Percentiles rank a stretch among this genome's conserved stretches.
These are phyloP conservation scores for Distichodus sexfasciatus DNA, from an alignment of 2,797 vertebrate genomes.

Conservation along the genomic window DNA sequence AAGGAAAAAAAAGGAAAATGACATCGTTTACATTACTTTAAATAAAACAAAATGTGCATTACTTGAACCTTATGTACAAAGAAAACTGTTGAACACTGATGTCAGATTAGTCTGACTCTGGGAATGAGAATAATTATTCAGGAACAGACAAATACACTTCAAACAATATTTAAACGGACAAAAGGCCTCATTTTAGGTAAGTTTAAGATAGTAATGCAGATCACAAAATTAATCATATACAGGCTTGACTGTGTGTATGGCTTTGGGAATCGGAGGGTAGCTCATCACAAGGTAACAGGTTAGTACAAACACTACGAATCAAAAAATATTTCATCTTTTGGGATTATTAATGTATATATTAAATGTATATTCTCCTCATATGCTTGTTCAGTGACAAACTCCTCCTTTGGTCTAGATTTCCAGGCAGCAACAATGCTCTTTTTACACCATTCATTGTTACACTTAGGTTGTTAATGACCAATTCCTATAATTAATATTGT, in stretches of 20 bases:
- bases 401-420: constrained; percentile 65
- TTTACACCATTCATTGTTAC: constrained; percentile 7
- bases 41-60: constrained; percentile 24
- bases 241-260: constrained; percentile 61
- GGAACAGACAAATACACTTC: not conserved
- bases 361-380: constrained; percentile 56
- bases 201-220: not conserved
- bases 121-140: not conserved
- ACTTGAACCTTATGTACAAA: constrained; percentile 40
- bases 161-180: constrained; percentile 5
- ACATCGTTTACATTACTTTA: not conserved
- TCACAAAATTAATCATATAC: not conserved
- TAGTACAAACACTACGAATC: constrained; percentile 37
- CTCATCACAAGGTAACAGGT: constrained; percentile 43
- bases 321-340: constrained; percentile 26
- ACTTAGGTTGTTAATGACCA: constrained; percentile 8
- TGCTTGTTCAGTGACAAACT: constrained; percentile 23
- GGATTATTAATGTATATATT: constrained; percentile 25
- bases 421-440: not conserved
- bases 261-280: constrained; percentile 64
- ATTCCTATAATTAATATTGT: no score
- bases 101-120: constrained; percentile 28
- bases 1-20: constrained; percentile 18
- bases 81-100: constrained; percentile 10
- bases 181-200: constrained; percentile 5